Base-by-base conservation (phyloP, 2,113 vertebrate genomes). In the Seriola dumerili region DNA sequence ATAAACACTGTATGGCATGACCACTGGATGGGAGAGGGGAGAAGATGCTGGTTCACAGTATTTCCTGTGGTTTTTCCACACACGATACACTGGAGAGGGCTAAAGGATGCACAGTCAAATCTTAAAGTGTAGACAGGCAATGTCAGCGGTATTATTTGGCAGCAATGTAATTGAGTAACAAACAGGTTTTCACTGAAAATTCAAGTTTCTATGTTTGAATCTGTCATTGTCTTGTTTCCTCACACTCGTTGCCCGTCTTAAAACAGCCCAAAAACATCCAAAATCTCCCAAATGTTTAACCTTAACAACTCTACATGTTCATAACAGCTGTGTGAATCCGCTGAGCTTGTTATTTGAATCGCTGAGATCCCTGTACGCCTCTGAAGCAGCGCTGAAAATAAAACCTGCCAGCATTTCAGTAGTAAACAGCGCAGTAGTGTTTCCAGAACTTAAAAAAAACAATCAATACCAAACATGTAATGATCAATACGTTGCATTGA, bases 391-490 rank as follows among this genome's bases (percentile, higher is more conserved):
- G 69, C 79, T 65, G 42, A 52, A 67, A 78, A 40, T 6, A 61
- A 83, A 87, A 64, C 77, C 83, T 55, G 78, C 72, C 83, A 83
- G 87, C 86, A 67, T 84, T 85, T 93, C 91, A 93, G 94, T 92
- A 93, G 92, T 89, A 87, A 85, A 84, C 83, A 79, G 89, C 42
- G 67, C 82, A 87, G 83, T 86, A 86, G 85, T 85, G 88, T 87
- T 87, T 89, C 64, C 34, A 75, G 13, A 62, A 52, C n/a, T 29
- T 19, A 50, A 40, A 23, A 82, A 7, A 8, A 76, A 76, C 9
- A 55, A 66, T 8, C 17, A 32, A 58, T 25, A 58, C 4, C 14
- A 73, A 11, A 19, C 5, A 19, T 34, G 32, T 32, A n/a, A 71
- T n/a, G 46, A 65, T 62, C 13, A 17, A 55, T 58, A 61, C 32